A percentile compares a stretch with the other conserved stretches of the same genome.
These are phyloP conservation scores for Riparia riparia DNA, from an alignment of 2,113 vertebrate genomes.

Conservation along the genomic window DNA sequence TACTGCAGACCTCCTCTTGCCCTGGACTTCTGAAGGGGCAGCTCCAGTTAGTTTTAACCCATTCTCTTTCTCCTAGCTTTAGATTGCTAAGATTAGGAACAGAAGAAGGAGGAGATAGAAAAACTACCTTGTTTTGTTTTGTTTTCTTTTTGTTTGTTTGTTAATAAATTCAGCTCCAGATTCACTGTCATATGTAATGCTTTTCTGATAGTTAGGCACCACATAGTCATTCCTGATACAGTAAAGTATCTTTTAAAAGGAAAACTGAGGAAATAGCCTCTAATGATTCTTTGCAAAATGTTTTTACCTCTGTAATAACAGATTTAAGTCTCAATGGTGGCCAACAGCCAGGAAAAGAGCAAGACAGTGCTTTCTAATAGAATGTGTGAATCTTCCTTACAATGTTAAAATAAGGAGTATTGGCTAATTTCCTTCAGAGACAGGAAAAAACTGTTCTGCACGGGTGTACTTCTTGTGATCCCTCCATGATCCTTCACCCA, in stretches of 20 bases:
- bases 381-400: neutral
- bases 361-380: neutral
- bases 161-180: neutral
- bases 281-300: neutral
- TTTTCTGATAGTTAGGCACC: neutral
- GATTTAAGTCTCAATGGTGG: slow-evolving; percentile 7
- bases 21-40: neutral
- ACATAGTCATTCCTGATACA: neutral
- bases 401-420: neutral
- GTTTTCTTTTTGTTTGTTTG: too few relatives aligned
- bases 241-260: neutral
- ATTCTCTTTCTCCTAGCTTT: neutral
- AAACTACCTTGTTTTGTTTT: neutral
- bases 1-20: neutral
- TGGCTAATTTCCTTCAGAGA: neutral
- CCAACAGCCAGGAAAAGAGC: neutral
- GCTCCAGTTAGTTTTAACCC: neutral
- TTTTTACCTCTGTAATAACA: neutral
- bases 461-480: neutral
- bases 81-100: neutral
- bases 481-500: neutral
- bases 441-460: neutral
- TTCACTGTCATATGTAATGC: neutral
- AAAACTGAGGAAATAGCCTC: slow-evolving; percentile 29
- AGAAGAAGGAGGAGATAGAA: neutral